Evolutionary conservation across 2,888 invertebrate species (phyloP).

Genomic region (Drosophila neonasuta): DNA sequence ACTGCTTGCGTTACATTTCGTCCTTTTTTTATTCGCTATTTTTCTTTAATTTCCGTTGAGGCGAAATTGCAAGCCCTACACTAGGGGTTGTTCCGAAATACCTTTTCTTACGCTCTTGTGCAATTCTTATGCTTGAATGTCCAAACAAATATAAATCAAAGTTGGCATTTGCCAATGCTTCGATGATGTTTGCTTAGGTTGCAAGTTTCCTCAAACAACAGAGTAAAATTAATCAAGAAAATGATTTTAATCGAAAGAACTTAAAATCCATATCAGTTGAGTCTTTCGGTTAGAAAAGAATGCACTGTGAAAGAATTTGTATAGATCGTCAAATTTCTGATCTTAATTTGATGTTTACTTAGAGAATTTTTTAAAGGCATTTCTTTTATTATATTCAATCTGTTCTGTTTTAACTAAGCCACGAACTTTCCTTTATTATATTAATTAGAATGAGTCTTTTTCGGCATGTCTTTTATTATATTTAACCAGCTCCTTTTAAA

Average conservation of each 20-base stretch:
- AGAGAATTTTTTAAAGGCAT: too few relatives aligned
- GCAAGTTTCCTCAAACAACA: constrained; percentile 27
- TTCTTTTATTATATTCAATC: background rate
- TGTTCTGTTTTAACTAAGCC: background rate
- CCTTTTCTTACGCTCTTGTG: constrained; percentile 21
- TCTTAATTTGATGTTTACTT: too few relatives aligned
- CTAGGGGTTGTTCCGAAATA: constrained; percentile 47
- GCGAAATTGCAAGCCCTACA: constrained; percentile 45
- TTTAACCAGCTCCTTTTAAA: background rate
- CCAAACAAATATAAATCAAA: constrained; percentile 76
- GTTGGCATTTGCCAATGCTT: constrained; percentile 22
- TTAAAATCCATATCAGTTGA: background rate
- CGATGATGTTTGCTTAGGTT: constrained; percentile 52
- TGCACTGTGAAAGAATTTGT: background rate
- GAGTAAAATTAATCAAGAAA: constrained; percentile 3
- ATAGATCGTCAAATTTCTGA: background rate
- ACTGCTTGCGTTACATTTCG: constrained; percentile 39
- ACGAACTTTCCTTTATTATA: background rate
- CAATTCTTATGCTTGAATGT: constrained; percentile 62
- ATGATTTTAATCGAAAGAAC: constrained; percentile 1
- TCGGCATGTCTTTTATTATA: background rate
- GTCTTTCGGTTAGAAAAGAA: background rate
- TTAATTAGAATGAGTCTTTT: background rate
- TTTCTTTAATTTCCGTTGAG: constrained; percentile 59
- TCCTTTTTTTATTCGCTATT: constrained; percentile 38